Evolutionary conservation across 2,797 vertebrate genomes (phyloP).

Genomic region (Urocyon cinereoargenteus): DNA sequence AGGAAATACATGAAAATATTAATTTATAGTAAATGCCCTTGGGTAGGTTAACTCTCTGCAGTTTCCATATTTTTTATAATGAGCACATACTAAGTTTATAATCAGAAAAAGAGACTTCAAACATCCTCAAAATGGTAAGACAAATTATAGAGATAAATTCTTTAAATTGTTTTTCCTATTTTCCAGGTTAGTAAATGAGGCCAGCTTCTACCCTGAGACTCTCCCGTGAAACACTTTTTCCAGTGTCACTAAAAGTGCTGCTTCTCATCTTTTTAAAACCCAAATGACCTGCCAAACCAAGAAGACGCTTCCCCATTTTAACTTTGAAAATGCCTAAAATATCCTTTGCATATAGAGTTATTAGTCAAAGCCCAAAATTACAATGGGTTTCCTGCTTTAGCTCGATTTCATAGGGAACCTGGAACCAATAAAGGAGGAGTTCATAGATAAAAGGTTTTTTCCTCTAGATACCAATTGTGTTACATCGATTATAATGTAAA

Average conservation of each 20-base stretch:
- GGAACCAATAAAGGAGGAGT: constrained; percentile 72
- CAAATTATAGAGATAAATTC: constrained; percentile 42
- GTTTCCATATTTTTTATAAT: constrained; percentile 8
- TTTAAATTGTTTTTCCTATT: constrained; percentile 34
- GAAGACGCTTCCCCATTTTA: constrained; percentile 25
- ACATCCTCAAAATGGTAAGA: constrained; percentile 50
- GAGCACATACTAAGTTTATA: constrained; percentile 28
- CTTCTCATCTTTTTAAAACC: constrained; percentile 62
- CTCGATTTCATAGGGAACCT: constrained; percentile 71
- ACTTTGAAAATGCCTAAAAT: constrained; percentile 62
- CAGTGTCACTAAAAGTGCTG: constrained; percentile 36
- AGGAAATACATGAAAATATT: constrained; percentile 1
- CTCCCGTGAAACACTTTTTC: constrained; percentile 21
- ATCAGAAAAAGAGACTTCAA: background rate
- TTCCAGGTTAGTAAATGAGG: constrained; percentile 45
- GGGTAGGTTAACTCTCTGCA: background rate
- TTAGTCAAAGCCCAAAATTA: constrained; percentile 72
- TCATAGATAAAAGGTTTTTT: constrained; percentile 81
- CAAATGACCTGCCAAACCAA: constrained; percentile 58
- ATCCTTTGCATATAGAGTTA: constrained; percentile 58
- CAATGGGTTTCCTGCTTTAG: constrained; percentile 66
- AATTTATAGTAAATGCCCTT: background rate
- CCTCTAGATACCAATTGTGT: constrained; percentile 77
- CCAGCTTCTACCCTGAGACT: background rate
- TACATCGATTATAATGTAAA: constrained; percentile 77